These are phyloP conservation scores for Pterocles burchelli DNA, from an alignment of 2,113 vertebrate species.

Conservation along the genomic window DNA sequence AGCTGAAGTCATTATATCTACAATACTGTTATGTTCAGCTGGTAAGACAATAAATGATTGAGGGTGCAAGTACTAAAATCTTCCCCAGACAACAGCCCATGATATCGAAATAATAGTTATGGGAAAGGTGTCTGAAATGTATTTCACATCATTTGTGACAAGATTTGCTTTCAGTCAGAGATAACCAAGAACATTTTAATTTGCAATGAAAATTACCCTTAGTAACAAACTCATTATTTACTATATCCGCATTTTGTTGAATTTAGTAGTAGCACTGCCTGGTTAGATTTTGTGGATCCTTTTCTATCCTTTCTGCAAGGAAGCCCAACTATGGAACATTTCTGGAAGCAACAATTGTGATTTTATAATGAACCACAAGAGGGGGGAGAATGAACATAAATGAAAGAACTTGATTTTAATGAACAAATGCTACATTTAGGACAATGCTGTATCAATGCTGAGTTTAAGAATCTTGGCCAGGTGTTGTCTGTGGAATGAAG, in stretches of 20 bases:
- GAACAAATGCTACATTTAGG: conserved; percentile 1
- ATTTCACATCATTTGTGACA: background rate
- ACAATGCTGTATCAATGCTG: background rate
- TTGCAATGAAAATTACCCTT: background rate
- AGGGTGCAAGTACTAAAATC: background rate
- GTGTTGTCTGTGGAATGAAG: background rate
- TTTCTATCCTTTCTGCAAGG: background rate
- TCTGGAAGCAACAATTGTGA: conserved; percentile 66
- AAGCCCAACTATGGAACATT: background rate
- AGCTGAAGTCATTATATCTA: background rate
- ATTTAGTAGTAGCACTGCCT: background rate
- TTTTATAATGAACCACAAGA: conserved; percentile 79
- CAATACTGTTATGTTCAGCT: background rate
- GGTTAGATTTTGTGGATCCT: background rate
- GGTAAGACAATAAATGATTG: background rate
- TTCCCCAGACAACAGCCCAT: background rate
- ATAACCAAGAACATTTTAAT: background rate
- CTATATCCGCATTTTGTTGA: conserved; percentile 7
- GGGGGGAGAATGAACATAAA: conserved; percentile 77
- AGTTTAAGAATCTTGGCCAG: background rate
- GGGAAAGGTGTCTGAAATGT: background rate
- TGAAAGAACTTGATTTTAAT: conserved; percentile 47
- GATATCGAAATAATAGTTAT: background rate
- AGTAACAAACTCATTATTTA: conserved; percentile 29
- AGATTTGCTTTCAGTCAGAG: background rate